Conservation (phyloP, 2,888 invertebrate genomes). For the Spialia ferax region DNA sequence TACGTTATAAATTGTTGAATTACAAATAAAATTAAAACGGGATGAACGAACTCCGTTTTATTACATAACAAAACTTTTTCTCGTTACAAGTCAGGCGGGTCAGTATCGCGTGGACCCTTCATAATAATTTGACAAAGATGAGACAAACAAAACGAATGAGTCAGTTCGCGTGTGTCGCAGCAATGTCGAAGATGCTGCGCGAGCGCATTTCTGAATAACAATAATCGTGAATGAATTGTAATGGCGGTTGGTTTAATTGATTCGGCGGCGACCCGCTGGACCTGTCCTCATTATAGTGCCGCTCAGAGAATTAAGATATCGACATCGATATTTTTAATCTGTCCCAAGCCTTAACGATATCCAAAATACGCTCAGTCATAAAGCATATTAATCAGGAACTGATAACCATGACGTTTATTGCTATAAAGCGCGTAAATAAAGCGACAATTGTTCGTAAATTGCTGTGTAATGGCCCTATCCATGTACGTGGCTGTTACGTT, state of each 20-base stretch:
- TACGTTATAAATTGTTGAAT: background rate
- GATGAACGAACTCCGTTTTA: background rate
- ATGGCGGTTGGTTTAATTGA: constrained; percentile 76
- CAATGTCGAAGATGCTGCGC: constrained; percentile 60
- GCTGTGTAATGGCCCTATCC: constrained; percentile 7
- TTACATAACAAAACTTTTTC: background rate
- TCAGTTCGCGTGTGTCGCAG: constrained; percentile 66
- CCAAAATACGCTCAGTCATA: background rate
- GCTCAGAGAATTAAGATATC: constrained; percentile 48
- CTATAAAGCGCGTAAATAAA: constrained; percentile 28
- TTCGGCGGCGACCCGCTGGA: constrained; percentile 61
- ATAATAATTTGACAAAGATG: constrained; percentile 37
- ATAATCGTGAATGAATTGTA: constrained; percentile 82
- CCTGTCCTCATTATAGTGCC: constrained; percentile 59
- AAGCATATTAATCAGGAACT: constrained; percentile 13
- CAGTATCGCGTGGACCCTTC: constrained; percentile 11
- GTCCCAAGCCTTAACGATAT: constrained; percentile 22
- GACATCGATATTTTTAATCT: constrained; percentile 47
- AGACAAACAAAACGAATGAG: constrained; percentile 47
- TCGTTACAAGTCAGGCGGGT: background rate
- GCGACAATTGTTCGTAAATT: background rate
- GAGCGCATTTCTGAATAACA: constrained; percentile 68
- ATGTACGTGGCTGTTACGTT: background rate
- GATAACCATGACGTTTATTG: constrained; percentile 33
- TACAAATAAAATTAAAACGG: background rate